Base-by-base conservation (phyloP, 2,113 vertebrate species). In the Oreochromis tanganicae region DNA sequence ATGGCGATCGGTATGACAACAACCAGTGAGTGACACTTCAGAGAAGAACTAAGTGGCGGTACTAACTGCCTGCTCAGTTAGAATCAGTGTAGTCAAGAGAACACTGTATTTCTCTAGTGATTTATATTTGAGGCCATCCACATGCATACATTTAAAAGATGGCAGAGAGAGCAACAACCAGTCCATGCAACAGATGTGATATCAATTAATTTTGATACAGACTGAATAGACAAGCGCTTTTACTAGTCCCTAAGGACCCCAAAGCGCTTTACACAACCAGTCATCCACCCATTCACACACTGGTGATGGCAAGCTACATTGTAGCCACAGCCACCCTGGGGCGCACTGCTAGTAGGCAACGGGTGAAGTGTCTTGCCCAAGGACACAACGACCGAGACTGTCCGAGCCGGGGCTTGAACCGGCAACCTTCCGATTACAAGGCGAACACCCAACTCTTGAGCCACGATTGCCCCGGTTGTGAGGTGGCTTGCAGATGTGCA, bases 1-100 rank as follows among this genome's bases (percentile, higher is more conserved):
- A 90, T 5, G 84, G 80, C 1, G 87, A 90, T 55, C 94, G 89
- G 91, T 97, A 97, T 83, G 90, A 93, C 78, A 96, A 95, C 89
- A 95, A 97, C 9, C 96, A 98, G 97, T 97, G 93, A 97, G 97
- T 87, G 93, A 59, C 63, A 50, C 14, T 1, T n/a, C 16, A 80
- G 46, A 43, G 9, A 32, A 10, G 24, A 52, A 80, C 38, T 32
- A 16, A 57, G 9, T 1, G 3, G 66, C 50, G 3, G 21, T 11
- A 10, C 17, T 43, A 9, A 73, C 38, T 46, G 21, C 43, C 46
- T 32, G 27, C 27, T 34, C 43, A 19, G 71, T 50, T 46, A n/a
- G 27, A 48, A 46, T 24, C 13, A 1, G 36, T 24, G 36, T 43
- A 43, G 66, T 24, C 36, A 43, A 68, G 12, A 75, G 41, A 29